Evolutionary conservation across 2,888 invertebrate genomes (phyloP).

Genomic region (Drosophila birchii): DNA sequence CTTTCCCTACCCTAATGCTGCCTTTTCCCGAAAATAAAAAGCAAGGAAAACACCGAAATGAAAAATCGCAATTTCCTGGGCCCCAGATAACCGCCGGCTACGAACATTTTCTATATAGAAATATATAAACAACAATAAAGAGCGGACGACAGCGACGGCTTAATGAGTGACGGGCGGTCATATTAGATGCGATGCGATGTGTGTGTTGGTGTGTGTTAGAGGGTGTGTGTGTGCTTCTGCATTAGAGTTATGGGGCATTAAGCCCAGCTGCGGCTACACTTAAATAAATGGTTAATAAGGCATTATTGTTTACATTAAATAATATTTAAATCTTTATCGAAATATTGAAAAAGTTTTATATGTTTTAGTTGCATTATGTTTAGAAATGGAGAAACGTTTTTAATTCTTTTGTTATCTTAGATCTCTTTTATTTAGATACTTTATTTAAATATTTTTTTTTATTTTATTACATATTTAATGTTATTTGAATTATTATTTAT

Average conservation of each 20-base stretch:
- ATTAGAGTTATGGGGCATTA: conserved; percentile 72
- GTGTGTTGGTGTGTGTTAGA: conserved; percentile 1
- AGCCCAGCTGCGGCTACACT: conserved; percentile 52
- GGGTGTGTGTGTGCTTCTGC: conserved; percentile 25
- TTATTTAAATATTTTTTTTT: not conserved
- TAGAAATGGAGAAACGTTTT: not conserved
- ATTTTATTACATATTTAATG: too few relatives aligned
- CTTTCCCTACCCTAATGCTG: not conserved
- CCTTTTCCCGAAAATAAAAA: conserved; percentile 31
- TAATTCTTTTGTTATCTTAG: not conserved
- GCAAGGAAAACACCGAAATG: conserved; percentile 59
- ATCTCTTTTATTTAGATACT: not conserved
- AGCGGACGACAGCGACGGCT: conserved; percentile 65
- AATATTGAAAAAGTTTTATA: too few relatives aligned
- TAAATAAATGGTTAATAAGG: not conserved
- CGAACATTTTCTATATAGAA: conserved; percentile 43
- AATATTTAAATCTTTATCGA: too few relatives aligned
- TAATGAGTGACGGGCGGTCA: conserved; percentile 78
- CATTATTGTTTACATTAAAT: not conserved
- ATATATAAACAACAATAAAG: conserved; percentile 36
- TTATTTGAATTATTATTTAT: too few relatives aligned
- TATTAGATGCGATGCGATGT: conserved; percentile 60
- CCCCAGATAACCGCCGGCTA: conserved; percentile 70
- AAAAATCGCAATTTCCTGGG: conserved; percentile 77
- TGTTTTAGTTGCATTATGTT: too few relatives aligned